Base-by-base conservation (phyloP, 2,797 vertebrate genomes). In the Tapera naevia region DNA sequence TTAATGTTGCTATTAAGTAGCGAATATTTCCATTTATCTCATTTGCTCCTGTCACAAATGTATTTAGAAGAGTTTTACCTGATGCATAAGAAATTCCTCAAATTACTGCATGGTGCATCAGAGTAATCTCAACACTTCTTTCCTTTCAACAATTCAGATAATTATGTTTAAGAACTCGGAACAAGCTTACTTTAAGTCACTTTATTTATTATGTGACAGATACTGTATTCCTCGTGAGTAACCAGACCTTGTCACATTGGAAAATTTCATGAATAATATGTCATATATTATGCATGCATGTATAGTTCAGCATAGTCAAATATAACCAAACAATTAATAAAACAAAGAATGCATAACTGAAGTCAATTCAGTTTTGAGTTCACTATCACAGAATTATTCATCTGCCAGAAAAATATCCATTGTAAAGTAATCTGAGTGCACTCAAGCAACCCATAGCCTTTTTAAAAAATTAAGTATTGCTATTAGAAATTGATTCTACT, bases 271-370 rank as follows among this genome's bases (percentile, higher is more conserved):
- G 80, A 95, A 93, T 95, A 96, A 94, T 91, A 61, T 91, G 58
- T 75, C 67, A 88, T 89, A 72, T 73, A 91, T 97, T 96, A 95
- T 96, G 87, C 89, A 96, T 86, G 93, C 96, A 95, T 78, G 71
- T 89, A 88, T 91, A 91, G 88, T 82, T 97, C 89, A 93, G 65
- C 69, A 93, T 57, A 65, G 11, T 90, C 90, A 94, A 95, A 95
- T 94, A 93, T 83, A 95, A 88, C 83, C 91, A 96, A 97, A 97
- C 74, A 95, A 94, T 96, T 96, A 97, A 92, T 80, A 81, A 95
- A 91, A 60, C 2, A 71, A 94, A 94, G 90, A 96, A 94, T 89
- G 39, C 79, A 93, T 93, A 96, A 96, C 45, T 81, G 91, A 93
- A 83, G 61, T 51, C 74, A 88, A 82, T 54, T 89, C 43, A 83